Evolutionary conservation across 2,888 invertebrate genomes (phyloP), one percentile per base, ranked within the genome.

Genomic region (Ashinkailepas kermadecensis): DNA sequence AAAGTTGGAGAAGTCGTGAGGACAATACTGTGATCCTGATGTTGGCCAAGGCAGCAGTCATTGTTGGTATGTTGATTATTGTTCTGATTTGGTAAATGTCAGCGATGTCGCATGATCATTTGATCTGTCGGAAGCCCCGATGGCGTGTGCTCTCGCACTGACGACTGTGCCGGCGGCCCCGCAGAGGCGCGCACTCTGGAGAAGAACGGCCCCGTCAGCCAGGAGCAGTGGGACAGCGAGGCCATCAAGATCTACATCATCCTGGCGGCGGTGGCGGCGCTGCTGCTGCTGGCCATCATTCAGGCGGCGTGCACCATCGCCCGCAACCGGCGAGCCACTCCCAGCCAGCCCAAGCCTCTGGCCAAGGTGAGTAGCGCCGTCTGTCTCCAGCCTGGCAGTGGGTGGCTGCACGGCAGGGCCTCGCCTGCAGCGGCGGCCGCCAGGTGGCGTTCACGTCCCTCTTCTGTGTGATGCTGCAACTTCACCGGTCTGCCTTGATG

Each of bases 271-370:
- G 92, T 95, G 82, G 92, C 91, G 0, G 95, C 95, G 0, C 88
- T 96, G 78, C 89, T 95, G 62, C 88, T 95, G 39, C 91, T 96
- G 70, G 94, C 94, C 0, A 85, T 95, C 18, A 89, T 96, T 80
- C 96, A 96, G 88, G 95, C 95, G 0, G 91, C 89, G 81, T 95
- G 95, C 86, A 95, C 95, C 3, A 91, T 96, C 80, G 93, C 93
- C 87, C 91, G 91, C 85, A 90, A 91, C 39, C 90, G 90, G 85
- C 39, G 82, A n/a, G 81, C 82, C 54, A 64, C 81, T 18, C 65
- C 81, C 21, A 81, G 83, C 13, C 82, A 84, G n/a, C 83, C 82
- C 39, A 83, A 82, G 56, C 83, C 84, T 12, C 82, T 84, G 18
- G 84, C 82, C 39, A 83, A 82, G 82, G 84, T 84, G 57, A 39